Percentiles rank a stretch among this genome's conserved stretches.
phyloP scores from a whole-genome alignment of 2,113 vertebrate species.

The Dermatemys mawii region DNA sequence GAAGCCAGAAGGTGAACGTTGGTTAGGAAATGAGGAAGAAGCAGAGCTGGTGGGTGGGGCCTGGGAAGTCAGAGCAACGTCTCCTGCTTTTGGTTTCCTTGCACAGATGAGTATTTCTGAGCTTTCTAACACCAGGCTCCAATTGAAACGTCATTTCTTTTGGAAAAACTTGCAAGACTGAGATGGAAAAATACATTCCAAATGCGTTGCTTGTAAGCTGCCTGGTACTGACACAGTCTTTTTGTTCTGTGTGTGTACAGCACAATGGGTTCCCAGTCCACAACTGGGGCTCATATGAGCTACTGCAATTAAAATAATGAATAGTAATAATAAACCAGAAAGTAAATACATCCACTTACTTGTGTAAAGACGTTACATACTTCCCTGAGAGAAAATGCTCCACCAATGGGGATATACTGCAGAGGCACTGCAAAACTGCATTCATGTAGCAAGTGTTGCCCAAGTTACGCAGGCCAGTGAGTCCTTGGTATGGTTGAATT shows the following conservation, averaged over 20 bases:
- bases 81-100: neutral
- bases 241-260: neutral
- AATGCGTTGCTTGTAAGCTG: neutral
- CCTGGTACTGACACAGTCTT: neutral
- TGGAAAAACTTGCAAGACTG: accelerated
- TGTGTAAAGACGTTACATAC: constrained; percentile 69
- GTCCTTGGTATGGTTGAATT: constrained; percentile 41
- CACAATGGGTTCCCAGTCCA: too few species aligned
- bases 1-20: neutral
- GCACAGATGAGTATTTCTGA: neutral
- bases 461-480: constrained; percentile 84
- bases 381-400: constrained; percentile 82
- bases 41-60: neutral
- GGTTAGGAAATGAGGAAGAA: neutral
- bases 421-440: constrained; percentile 85
- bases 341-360: constrained; percentile 67
- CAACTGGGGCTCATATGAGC: neutral
- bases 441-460: constrained; percentile 92
- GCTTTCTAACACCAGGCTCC: neutral
- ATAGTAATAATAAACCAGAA: neutral
- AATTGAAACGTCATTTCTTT: accelerated
- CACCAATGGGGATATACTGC: constrained; percentile 78
- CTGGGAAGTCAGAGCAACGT: neutral
- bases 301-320: neutral
- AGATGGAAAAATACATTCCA: neutral